Evolutionary conservation across 2,797 vertebrate genomes (phyloP), one percentile per base, ranked within the genome.

Genomic region (Brachyrhaphis roseni): DNA sequence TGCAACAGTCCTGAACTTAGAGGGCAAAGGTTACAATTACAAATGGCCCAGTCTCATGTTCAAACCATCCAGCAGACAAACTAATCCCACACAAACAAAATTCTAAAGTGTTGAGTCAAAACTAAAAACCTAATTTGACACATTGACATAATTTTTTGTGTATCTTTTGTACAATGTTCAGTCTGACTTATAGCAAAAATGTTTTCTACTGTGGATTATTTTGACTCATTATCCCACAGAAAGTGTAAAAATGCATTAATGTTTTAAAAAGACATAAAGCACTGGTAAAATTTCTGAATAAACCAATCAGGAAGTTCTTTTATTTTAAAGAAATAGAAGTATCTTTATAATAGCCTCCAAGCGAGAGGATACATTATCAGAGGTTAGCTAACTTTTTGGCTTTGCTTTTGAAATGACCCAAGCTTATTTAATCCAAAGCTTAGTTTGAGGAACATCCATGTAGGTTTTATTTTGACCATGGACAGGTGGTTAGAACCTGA

Each of bases 1-100:
- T 41, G 85, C 91, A 89, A 90, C 90, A 88, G 89, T 78, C 71
- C 81, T 84, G 83, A 86, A 89, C 86, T 6, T 57, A 83, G 80
- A 84, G 88, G 90, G 87, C 92, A 91, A 78, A 91, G 90, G 91
- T 93, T 90, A 93, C 76, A 87, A 89, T 90, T 93, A 89, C 90
- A 92, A 93, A 94, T 92, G 90, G 86, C 87, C 84, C 75, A 81
- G 71, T 92, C 91, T 94, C 93, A 94, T 86, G 82, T 93, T 88
- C 79, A 80, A 53, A 64, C 76, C 81, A 76, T 82, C 83, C 78
- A 88, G 77, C 76, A 73, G 81, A 62, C 81, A 49, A 77, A 79
- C 79, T 82, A 87, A 90, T 91, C 85, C 75, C 82, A 83, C 72
- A 78, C 74, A 73, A 68, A 74, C 36, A 55, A 43, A 26, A 75